These are phyloP conservation scores for Melieria omissa DNA, from an alignment of 2,888 invertebrate genomes.

Conservation along the genomic window DNA sequence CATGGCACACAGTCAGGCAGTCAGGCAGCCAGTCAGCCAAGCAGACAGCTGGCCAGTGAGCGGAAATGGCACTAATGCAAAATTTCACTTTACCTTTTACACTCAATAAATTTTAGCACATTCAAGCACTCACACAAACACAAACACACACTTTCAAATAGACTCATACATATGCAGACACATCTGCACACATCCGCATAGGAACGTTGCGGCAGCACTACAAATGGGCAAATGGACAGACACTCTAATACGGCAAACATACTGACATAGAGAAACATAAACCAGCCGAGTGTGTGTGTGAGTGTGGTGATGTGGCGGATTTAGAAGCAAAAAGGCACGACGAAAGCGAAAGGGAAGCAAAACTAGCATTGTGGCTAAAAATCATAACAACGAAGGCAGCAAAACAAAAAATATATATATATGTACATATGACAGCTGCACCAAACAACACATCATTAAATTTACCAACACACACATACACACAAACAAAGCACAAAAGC, in stretches of 20 bases:
- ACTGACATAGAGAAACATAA: too few species aligned
- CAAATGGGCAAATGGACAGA: background rate
- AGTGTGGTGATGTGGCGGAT: too few species aligned
- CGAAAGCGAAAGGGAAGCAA: too few species aligned
- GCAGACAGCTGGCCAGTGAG: constrained; percentile 17
- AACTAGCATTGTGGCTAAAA: too few species aligned
- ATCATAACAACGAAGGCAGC: too few species aligned
- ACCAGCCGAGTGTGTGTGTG: too few species aligned
- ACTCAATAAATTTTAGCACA: constrained; percentile 31
- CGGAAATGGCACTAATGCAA: constrained; percentile 31
- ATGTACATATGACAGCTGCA: too few species aligned
- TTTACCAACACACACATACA: too few species aligned
- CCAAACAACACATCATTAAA: too few species aligned
- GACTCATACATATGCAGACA: constrained; percentile 19
- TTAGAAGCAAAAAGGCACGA: background rate
- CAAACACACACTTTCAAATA: background rate
- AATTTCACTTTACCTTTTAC: constrained; percentile 29
- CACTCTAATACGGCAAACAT: too few species aligned
- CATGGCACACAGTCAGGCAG: background rate
- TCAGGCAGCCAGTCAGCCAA: background rate
- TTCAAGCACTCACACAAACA: background rate
- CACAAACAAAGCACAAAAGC: too few species aligned
- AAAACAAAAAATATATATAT: too few species aligned
- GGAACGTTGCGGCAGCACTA: background rate
- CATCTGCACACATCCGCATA: constrained; percentile 10